Evolutionary conservation across 2,113 vertebrate genomes (phyloP).

Genomic region (Oophaga pumilio): DNA sequence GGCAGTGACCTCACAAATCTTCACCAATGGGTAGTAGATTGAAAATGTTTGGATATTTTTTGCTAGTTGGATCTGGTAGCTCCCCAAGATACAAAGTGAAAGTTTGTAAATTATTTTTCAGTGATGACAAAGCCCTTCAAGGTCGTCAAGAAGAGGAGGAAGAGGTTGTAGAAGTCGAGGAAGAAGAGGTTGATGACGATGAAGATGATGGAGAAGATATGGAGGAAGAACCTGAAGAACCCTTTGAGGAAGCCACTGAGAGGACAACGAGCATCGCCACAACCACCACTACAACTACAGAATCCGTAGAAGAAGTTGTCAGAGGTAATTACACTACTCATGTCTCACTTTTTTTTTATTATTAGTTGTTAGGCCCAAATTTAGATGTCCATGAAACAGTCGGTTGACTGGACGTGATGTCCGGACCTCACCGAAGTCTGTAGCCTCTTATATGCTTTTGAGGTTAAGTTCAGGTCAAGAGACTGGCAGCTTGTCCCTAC

Average conservation of each 20-base stretch:
- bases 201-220: constrained; percentile 78
- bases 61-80: background rate
- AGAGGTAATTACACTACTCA: constrained; percentile 77
- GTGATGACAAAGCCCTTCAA: constrained; percentile 84
- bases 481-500: too few relatives aligned
- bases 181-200: constrained; percentile 70
- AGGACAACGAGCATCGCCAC: constrained; percentile 92
- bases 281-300: constrained; percentile 92
- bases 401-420: too few relatives aligned
- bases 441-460: too few relatives aligned
- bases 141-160: constrained; percentile 79
- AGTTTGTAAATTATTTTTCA: constrained; percentile 60
- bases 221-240: constrained; percentile 76
- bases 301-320: constrained; percentile 97
- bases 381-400: too few relatives aligned
- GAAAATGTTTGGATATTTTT: too few relatives aligned
- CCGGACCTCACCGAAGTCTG: too few relatives aligned
- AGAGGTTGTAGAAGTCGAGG: constrained; percentile 77
- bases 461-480: too few relatives aligned
- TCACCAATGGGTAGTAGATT: background rate
- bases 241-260: constrained; percentile 83
- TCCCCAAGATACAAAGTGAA: background rate
- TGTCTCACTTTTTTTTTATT: background rate
- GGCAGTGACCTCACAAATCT: background rate
- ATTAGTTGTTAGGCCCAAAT: too few relatives aligned